Evolutionary conservation across 2,888 invertebrate genomes (phyloP).

Genomic region (Xestia sexstrigata): DNA sequence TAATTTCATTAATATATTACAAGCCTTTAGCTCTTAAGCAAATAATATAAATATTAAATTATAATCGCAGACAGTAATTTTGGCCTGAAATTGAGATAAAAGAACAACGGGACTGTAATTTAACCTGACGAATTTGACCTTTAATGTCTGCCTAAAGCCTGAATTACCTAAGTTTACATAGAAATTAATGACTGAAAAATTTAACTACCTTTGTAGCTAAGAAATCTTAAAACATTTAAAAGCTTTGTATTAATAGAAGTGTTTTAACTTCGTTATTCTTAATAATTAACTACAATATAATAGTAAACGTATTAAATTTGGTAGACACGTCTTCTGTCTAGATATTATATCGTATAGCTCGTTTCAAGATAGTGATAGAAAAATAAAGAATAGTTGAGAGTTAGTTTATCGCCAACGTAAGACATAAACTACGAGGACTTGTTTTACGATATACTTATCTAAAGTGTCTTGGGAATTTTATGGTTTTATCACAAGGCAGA

Average conservation of each 20-base stretch:
- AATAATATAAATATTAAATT: slow-evolving; percentile 47
- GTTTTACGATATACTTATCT: slow-evolving; percentile 50
- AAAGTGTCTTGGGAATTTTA: slow-evolving; percentile 22
- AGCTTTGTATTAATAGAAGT: neutral
- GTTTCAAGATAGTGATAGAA: slow-evolving; percentile 12
- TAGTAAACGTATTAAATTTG: neutral
- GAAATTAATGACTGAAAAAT: slow-evolving; percentile 29
- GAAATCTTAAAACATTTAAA: neutral
- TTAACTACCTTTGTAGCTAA: neutral
- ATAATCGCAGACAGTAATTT: slow-evolving; percentile 50
- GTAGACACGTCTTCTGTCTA: neutral
- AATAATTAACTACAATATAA: neutral
- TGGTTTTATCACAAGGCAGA: slow-evolving; percentile 33
- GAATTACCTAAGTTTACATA: slow-evolving; percentile 14
- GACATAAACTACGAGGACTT: slow-evolving; percentile 35
- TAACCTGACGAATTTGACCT: slow-evolving; percentile 28
- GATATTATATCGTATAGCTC: neutral
- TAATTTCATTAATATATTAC: slow-evolving; percentile 56
- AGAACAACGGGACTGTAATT: slow-evolving; percentile 40
- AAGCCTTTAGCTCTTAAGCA: slow-evolving; percentile 35
- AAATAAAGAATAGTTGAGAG: slow-evolving; percentile 25
- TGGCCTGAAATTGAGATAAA: slow-evolving; percentile 54
- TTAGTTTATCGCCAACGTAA: slow-evolving; percentile 33
- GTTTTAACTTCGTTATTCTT: neutral
- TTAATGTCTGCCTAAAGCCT: slow-evolving; percentile 20